Evolutionary conservation across 2,797 vertebrate species (phyloP).

Genomic region (Arctocebus calabarensis): DNA sequence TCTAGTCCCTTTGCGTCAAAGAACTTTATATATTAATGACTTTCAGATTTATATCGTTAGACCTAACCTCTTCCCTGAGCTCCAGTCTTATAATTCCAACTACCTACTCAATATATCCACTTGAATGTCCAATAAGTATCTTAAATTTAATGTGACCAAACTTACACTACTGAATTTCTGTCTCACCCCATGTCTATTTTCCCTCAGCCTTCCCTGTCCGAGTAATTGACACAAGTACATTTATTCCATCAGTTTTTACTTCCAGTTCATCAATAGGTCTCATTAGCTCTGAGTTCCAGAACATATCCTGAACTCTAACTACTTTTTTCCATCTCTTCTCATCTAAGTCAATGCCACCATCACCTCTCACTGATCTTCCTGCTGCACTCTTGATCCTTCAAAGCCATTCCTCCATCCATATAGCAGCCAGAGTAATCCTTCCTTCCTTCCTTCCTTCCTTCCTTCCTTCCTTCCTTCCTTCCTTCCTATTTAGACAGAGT

Average conservation of each 20-base stretch:
- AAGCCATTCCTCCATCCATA: not conserved
- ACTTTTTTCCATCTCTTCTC: slow-evolving; percentile 2
- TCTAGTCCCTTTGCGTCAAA: slow-evolving; percentile 1
- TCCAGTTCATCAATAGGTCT: not conserved
- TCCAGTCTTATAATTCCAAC: not conserved
- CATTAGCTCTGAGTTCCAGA: not conserved
- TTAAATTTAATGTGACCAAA: slow-evolving; percentile 52
- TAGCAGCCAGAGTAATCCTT: slow-evolving; percentile 9
- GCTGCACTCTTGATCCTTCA: not conserved
- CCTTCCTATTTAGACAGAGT: no score
- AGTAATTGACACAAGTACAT: not conserved
- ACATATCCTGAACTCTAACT: not conserved
- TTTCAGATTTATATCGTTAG: slow-evolving; percentile 28
- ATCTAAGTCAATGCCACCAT: not conserved
- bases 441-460: no score
- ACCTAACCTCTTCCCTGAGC: not conserved
- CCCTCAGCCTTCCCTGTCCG: not conserved
- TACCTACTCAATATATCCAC: not conserved
- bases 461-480: no score
- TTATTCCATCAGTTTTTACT: not conserved
- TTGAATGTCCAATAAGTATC: not conserved
- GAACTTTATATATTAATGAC: not conserved
- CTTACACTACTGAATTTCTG: not conserved
- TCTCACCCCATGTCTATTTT: not conserved
- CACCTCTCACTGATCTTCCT: not conserved